Conservation (phyloP, 2,888 invertebrate genomes). For the Dicyrtoma fusca region DNA sequence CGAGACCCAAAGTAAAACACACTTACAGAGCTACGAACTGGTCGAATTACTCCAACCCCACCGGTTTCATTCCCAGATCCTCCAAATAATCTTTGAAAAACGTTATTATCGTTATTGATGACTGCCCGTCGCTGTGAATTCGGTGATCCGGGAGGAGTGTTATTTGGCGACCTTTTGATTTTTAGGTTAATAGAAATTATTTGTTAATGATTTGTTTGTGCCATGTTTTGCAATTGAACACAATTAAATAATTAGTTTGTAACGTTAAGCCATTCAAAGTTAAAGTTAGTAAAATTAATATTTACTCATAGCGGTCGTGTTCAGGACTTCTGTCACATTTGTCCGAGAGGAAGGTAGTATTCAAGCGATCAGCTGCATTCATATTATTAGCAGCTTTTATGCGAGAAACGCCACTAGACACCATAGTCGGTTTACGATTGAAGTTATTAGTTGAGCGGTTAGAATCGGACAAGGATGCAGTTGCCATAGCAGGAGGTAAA, state of each 20-base stretch:
- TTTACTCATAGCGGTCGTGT: conserved; percentile 35
- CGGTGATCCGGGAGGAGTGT: conserved; percentile 67
- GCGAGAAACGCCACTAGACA: conserved; percentile 19
- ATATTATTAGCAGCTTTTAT: conserved; percentile 26
- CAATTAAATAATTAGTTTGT: background rate
- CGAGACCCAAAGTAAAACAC: background rate
- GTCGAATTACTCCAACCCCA: conserved; percentile 31
- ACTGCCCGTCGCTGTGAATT: conserved; percentile 63
- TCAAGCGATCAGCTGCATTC: conserved; percentile 17
- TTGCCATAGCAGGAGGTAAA: background rate
- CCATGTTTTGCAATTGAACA: background rate
- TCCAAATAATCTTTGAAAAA: conserved; percentile 75
- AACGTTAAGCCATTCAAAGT: too few relatives aligned
- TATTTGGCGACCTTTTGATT: conserved; percentile 31
- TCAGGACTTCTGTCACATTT: conserved; percentile 26
- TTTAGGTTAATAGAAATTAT: conserved; percentile 7
- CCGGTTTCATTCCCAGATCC: conserved; percentile 58
- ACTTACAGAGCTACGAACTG: conserved; percentile 26
- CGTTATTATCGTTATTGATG: conserved; percentile 68
- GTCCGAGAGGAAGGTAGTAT: conserved; percentile 18
- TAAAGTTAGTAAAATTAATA: too few relatives aligned
- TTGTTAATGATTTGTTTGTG: background rate
- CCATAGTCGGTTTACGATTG: conserved; percentile 16
- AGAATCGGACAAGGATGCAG: conserved; percentile 4
- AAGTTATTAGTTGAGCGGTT: conserved; percentile 20